Evolutionary conservation across 2,888 invertebrate species (phyloP).

Genomic region (Synanthedon tipuliformis): DNA sequence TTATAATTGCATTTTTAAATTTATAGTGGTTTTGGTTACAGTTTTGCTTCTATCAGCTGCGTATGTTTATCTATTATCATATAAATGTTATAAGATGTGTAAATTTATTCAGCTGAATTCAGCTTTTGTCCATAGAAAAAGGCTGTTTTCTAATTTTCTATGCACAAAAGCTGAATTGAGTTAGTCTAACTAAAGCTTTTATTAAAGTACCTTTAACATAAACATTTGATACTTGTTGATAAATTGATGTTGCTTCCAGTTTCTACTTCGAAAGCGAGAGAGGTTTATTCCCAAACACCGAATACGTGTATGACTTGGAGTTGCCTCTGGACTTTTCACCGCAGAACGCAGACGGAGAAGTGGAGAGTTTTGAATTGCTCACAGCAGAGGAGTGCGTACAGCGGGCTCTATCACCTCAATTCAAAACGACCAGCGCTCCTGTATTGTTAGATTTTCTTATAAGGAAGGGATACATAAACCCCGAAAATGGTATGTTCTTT

Average conservation of each 20-base stretch:
- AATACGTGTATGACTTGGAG: constrained; percentile 93
- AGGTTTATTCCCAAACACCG: constrained; percentile 93
- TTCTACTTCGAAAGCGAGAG: constrained; percentile 93
- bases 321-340: constrained; percentile 90
- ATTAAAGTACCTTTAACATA: background rate
- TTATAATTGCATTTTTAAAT: too few species aligned
- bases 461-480: constrained; percentile 88
- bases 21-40: too few species aligned
- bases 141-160: too few species aligned
- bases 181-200: background rate
- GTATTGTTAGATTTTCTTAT: constrained; percentile 93
- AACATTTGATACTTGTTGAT: background rate
- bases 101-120: too few species aligned
- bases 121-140: too few species aligned
- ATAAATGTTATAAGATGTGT: too few species aligned
- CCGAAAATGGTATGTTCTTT: constrained; percentile 81
- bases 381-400: constrained; percentile 86
- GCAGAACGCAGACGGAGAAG: constrained; percentile 94
- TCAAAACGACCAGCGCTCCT: constrained; percentile 94
- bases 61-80: too few species aligned
- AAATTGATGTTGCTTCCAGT: constrained; percentile 48
- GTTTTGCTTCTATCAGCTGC: too few species aligned
- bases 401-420: constrained; percentile 83
- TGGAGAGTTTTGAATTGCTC: constrained; percentile 88
- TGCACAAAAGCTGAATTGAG: background rate